Evolutionary conservation across 2,113 vertebrate genomes (phyloP).

Genomic region (Motacilla tschutschensis): DNA sequence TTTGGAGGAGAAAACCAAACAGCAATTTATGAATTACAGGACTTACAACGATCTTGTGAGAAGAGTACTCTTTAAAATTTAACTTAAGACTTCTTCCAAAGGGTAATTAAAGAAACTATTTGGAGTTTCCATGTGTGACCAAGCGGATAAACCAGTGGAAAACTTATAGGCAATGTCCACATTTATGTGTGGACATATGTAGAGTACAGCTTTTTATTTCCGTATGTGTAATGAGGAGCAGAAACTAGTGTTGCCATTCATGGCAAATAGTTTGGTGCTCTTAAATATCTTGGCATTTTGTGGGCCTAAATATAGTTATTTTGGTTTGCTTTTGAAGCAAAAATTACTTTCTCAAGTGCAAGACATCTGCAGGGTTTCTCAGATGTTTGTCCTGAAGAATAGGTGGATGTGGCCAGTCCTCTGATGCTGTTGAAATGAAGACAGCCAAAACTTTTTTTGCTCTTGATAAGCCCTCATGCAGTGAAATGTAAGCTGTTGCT

Average conservation of each 20-base stretch:
- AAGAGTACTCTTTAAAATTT: not conserved
- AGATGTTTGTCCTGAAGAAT: not conserved
- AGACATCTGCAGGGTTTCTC: not conserved
- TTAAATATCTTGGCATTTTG: not conserved
- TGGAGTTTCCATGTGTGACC: not conserved
- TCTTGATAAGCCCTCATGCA: not conserved
- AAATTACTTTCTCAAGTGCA: not conserved
- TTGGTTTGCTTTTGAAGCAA: not conserved
- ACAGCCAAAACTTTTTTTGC: not conserved
- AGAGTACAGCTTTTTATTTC: not conserved
- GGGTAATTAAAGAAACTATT: not conserved
- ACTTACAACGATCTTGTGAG: not conserved
- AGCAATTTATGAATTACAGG: not conserved
- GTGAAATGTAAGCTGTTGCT: not conserved
- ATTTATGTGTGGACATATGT: not conserved
- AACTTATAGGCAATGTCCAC: not conserved
- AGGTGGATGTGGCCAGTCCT: not conserved
- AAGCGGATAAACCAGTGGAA: not conserved
- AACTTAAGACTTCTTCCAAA: not conserved
- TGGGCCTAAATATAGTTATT: not conserved
- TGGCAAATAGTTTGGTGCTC: not conserved
- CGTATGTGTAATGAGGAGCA: not conserved
- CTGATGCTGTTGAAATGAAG: not conserved
- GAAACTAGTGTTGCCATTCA: not conserved
- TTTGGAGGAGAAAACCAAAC: not conserved